These are phyloP conservation scores for Todiramphus chloris DNA, from an alignment of 2,113 vertebrate species.

Conservation along the genomic window DNA sequence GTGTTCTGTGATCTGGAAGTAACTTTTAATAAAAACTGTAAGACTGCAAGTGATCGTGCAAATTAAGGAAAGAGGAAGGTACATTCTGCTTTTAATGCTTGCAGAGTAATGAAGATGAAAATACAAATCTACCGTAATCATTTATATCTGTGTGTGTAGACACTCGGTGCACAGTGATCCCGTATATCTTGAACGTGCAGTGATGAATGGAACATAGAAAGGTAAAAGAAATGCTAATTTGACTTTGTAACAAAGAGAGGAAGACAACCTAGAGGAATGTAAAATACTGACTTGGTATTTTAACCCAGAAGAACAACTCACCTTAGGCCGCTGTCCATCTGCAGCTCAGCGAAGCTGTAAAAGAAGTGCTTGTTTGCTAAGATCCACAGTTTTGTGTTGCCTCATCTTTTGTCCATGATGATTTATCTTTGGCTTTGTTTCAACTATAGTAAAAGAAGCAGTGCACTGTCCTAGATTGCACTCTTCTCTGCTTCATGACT, in stretches of 20 bases:
- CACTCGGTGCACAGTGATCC: background rate
- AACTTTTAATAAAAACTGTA: background rate
- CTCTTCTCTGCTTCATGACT: background rate
- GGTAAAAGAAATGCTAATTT: background rate
- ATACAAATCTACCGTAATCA: background rate
- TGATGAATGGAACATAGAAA: background rate
- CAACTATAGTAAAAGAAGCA: background rate
- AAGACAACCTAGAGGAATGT: background rate
- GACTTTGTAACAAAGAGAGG: background rate
- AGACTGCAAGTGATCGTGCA: background rate
- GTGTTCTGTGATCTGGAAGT: background rate
- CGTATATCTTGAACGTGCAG: background rate
- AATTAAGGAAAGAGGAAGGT: background rate
- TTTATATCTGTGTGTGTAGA: background rate
- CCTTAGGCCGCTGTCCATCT: background rate
- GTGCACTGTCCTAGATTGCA: background rate
- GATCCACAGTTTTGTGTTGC: background rate
- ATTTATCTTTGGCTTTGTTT: background rate
- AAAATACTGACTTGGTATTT: background rate
- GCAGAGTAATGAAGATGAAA: background rate
- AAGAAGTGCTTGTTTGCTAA: fast-evolving
- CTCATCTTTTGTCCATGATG: background rate
- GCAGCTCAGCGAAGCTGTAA: background rate
- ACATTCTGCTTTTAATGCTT: background rate
- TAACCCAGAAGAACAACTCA: background rate